Base-by-base conservation (phyloP, 2,113 vertebrate species). In the Elaphurus davidianus region DNA sequence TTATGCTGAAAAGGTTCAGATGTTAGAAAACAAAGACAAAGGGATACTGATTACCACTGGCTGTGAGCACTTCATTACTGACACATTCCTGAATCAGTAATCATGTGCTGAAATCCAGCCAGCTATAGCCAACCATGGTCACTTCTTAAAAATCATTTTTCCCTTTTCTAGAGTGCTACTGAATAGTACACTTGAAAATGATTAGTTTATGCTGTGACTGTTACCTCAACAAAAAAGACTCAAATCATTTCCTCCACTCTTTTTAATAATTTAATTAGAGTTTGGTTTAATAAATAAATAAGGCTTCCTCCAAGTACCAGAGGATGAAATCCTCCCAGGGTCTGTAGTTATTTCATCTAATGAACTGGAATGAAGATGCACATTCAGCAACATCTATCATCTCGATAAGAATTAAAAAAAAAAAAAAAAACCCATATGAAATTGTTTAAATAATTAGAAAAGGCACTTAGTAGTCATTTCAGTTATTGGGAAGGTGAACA, bases 1-100 rank as follows among this genome's bases (percentile, higher is more conserved):
- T 79, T 86, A 59, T 33, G 36, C 55, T 83, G 36, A 89, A 87
- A 95, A 87, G 55, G 40, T 57, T 87, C 74, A 91, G 71, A 95
- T 12, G 47, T 36, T 90, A 25, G 45, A 74, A 96, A 95, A 96
- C 67, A 94, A 86, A 97, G 62, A 93, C 28, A 57, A 95, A 92
- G 55, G 23, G 89, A 62, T 23, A 62, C 45, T 14, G 40, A 88
- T 93, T 85, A 90, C 52, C 78, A 57, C 0, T 27, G 91, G 78
- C 55, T 86, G 43, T 28, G 78, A 40, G 60, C 12, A 60, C 59
- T 85, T 87, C 88, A 71, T 62, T 92, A 90, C 1, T 30, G 74
- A 97, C 90, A 95, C 71, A 84, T 40, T 88, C 92, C 92, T 93
- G 40, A 94, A 89, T 76, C 10, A 62, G 59, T 64, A 59, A 93